phyloP scores from a whole-genome alignment of 2,113 vertebrate genomes.

The Archocentrus centrarchus region DNA sequence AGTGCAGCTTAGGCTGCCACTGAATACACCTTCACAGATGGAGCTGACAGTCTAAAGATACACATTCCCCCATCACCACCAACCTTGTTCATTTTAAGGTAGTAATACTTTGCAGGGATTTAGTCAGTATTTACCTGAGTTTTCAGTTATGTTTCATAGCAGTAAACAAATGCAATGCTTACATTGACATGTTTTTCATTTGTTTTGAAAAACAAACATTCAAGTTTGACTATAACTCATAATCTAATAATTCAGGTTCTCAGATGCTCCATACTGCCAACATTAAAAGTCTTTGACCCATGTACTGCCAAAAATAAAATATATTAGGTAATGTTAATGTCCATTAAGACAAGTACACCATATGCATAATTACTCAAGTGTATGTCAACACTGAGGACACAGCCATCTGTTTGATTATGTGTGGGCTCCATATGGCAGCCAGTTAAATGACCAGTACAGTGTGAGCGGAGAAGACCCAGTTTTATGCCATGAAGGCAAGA shows the following conservation, averaged over 20 bases:
- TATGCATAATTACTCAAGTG: not conserved
- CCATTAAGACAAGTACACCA: not conserved
- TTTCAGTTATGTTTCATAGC: not conserved
- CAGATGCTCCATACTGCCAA: not conserved
- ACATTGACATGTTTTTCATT: not conserved
- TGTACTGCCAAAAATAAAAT: not conserved
- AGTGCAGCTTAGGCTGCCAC: not conserved
- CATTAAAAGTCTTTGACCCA: not conserved
- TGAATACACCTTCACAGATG: not conserved
- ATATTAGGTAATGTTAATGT: not conserved
- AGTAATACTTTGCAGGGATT: too few species aligned
- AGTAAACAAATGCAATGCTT: not conserved
- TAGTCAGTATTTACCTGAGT: not conserved
- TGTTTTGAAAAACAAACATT: not conserved
- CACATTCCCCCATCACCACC: not conserved
- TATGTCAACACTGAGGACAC: not conserved
- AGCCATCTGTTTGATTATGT: not conserved
- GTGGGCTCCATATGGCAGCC: not conserved
- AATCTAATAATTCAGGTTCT: not conserved
- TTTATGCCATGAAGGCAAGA: not conserved
- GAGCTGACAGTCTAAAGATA: not conserved
- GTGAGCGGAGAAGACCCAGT: not conserved
- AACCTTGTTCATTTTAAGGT: not conserved
- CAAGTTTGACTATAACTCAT: not conserved
- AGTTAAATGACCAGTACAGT: not conserved